Evolutionary conservation across 2,113 vertebrate species (phyloP), one percentile per base, ranked within the genome.

Genomic region (Artemisiospiza belli): DNA sequence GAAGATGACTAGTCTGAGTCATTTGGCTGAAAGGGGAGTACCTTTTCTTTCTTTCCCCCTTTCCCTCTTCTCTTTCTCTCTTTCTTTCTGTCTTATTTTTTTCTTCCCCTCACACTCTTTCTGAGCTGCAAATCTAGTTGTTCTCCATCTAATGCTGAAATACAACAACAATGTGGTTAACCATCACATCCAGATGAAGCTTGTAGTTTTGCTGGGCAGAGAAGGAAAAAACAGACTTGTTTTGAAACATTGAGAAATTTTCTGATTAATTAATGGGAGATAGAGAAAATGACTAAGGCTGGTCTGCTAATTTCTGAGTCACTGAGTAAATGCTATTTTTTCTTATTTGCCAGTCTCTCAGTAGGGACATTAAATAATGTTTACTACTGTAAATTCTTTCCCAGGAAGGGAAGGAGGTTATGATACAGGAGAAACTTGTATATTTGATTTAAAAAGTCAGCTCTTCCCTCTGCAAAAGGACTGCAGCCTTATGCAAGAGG

Each of bases 101-200:
- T 33, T 11, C 2, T 11, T 4, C 7, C 7, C 17, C 21, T 62
- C 35, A 33, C 16, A 21, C 15, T 35, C 43, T 87, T 93, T 89
- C 70, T 92, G 88, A 94, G 90, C 88, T 96, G 87, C 79, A 95
- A 92, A 95, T 93, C 62, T 91, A 80, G 69, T 64, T 96, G 80
- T 95, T 96, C 80, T 89, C 80, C 31, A 24, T 92, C 62, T 93
- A 84, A 68, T 90, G 91, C 92, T 93, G 90, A 94, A 97, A 94
- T 30, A 51, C 92, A 73, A 94, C 80, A 95, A 96, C 95, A 97
- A 91, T 89, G 84, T 92, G 83, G 76, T 96, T 97, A 97, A 90
- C 80, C 58, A 14, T 96, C 72, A 68, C 87, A 96, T 96, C 87
- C 69, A 85, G 78, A 95, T 46, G 59, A 44, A 83, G 82, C 85